Percentiles rank a stretch among this genome's conserved stretches.
Evolutionary conservation across 2,113 vertebrate genomes (phyloP).

Genomic region (Thermophis baileyi): DNA sequence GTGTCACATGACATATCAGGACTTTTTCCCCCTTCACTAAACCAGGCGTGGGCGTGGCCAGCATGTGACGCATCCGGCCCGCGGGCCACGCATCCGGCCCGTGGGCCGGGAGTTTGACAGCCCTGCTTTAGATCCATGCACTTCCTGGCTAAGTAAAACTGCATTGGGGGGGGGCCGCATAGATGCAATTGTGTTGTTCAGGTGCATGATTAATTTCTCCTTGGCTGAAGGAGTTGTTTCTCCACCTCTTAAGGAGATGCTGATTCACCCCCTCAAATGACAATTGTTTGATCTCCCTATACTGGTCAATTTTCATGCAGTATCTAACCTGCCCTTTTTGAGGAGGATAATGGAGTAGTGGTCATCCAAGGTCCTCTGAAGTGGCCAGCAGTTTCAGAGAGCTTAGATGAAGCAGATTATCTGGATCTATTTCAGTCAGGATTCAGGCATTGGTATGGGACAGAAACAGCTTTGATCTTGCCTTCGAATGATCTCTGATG

Average conservation of each 20-base stretch:
- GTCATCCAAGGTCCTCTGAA: not conserved
- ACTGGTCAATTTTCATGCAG: not conserved
- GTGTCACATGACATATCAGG: too few species aligned
- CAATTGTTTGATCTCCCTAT: not conserved
- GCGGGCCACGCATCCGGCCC: too few species aligned
- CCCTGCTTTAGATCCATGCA: not conserved
- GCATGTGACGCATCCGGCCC: too few species aligned
- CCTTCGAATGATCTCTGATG: not conserved
- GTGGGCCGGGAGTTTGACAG: too few species aligned
- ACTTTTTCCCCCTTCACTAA: too few species aligned
- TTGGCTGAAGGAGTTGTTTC: not conserved
- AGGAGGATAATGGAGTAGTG: not conserved
- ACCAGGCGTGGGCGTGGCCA: too few species aligned
- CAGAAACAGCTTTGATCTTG: not conserved
- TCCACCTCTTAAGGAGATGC: not conserved
- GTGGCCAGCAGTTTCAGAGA: not conserved
- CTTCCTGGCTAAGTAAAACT: not conserved
- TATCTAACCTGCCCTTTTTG: not conserved
- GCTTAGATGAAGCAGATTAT: not conserved
- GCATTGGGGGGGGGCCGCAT: rapidly evolving
- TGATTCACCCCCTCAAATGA: not conserved
- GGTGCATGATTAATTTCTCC: not conserved
- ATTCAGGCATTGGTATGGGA: not conserved
- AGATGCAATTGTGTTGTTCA: not conserved
- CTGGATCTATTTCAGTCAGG: not conserved